These are phyloP conservation scores for Diadegma fenestrale DNA, from an alignment of 2,888 invertebrate species.

Conservation along the genomic window DNA sequence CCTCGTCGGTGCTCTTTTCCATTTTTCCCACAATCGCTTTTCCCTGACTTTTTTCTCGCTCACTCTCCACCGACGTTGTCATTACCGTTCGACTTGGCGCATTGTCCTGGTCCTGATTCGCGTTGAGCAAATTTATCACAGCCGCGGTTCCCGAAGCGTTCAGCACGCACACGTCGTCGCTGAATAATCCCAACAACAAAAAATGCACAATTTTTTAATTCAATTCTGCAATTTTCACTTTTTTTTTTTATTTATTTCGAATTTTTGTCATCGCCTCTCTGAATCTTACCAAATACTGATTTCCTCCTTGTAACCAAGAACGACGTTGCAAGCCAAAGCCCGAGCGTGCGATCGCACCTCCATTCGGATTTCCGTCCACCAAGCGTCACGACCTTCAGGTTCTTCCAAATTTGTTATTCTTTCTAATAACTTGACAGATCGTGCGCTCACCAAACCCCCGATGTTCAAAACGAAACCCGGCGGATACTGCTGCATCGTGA, in stretches of 20 bases:
- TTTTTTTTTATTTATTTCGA: not conserved
- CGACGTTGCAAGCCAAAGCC: slow-evolving; percentile 96
- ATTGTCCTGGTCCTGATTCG: slow-evolving; percentile 81
- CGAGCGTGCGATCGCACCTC: slow-evolving; percentile 97
- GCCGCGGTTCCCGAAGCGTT: slow-evolving; percentile 98
- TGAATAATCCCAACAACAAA: slow-evolving; percentile 80
- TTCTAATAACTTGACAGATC: slow-evolving; percentile 93
- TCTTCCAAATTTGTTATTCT: slow-evolving; percentile 94
- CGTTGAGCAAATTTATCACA: slow-evolving; percentile 88
- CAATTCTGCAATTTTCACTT: not conserved
- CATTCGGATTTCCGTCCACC: slow-evolving; percentile 98
- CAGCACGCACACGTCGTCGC: slow-evolving; percentile 97
- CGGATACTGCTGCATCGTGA: slow-evolving; percentile 96
- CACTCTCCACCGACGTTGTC: slow-evolving; percentile 86
- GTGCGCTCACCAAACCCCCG: slow-evolving; percentile 94
- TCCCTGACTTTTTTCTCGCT: slow-evolving; percentile 83
- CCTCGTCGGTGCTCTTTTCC: slow-evolving; percentile 74
- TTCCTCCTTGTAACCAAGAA: slow-evolving; percentile 96
- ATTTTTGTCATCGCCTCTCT: not conserved
- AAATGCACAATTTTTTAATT: not conserved
- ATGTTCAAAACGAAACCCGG: slow-evolving; percentile 95
- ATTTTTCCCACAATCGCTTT: slow-evolving; percentile 71
- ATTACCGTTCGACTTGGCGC: slow-evolving; percentile 79
- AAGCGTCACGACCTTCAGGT: slow-evolving; percentile 95
- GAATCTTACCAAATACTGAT: slow-evolving; percentile 94